Evolutionary conservation across 2,888 invertebrate species (phyloP).

Genomic region (Cinara cedri): DNA sequence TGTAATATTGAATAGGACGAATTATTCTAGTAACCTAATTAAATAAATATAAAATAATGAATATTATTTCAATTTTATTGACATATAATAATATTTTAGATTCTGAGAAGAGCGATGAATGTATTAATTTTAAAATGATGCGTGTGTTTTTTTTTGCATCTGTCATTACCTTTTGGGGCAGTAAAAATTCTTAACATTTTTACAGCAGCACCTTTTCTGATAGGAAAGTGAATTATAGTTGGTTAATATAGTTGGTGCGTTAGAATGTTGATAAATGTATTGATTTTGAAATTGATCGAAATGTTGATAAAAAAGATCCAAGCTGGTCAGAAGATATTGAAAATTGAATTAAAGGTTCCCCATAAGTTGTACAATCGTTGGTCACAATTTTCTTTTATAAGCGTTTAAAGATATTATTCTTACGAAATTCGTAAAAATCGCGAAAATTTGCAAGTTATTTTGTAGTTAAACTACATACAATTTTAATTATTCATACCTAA

Average conservation of each 20-base stretch:
- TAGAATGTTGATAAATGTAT: not conserved
- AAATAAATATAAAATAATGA: too few relatives aligned
- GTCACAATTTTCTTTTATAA: not conserved
- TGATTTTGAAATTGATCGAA: not conserved
- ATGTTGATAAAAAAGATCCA: not conserved
- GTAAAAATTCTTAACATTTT: not conserved
- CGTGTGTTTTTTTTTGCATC: not conserved
- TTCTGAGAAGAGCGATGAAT: too few relatives aligned
- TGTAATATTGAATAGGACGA: too few relatives aligned
- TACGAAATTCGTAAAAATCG: not conserved
- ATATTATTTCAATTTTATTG: too few relatives aligned
- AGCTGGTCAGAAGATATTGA: not conserved
- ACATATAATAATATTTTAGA: too few relatives aligned
- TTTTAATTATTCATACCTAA: not conserved
- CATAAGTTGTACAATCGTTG: not conserved
- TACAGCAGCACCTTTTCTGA: not conserved
- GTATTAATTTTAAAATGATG: too few relatives aligned
- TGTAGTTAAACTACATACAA: not conserved
- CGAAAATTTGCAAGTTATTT: not conserved
- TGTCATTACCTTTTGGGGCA: not conserved
- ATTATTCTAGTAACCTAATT: too few relatives aligned
- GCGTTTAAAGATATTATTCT: not conserved
- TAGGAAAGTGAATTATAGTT: not conserved
- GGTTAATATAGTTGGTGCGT: not conserved
- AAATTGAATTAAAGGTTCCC: not conserved